Conservation (phyloP, 2,888 invertebrate species). For the Drosophila melanosoma region DNA sequence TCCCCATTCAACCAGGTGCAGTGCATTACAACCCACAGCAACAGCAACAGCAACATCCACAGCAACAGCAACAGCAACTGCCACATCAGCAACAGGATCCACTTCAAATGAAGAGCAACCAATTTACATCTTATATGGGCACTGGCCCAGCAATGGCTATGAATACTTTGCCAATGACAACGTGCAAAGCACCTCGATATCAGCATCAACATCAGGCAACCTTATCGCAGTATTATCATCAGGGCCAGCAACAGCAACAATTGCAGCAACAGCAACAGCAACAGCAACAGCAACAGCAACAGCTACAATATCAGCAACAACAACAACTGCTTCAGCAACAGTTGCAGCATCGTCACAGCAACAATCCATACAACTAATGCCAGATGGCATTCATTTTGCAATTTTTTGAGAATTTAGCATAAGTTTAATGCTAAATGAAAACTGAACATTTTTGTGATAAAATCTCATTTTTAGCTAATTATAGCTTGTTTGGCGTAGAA, state of each 20-base stretch:
- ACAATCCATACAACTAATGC: slow-evolving; percentile 29
- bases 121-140: background rate
- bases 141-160: background rate
- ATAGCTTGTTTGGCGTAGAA: slow-evolving; percentile 50
- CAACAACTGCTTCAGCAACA: slow-evolving; percentile 19
- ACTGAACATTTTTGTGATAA: background rate
- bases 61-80: background rate
- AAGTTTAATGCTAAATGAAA: background rate
- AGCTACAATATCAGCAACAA: slow-evolving; percentile 25
- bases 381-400: background rate
- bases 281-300: slow-evolving; percentile 9
- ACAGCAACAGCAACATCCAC: slow-evolving; percentile 3
- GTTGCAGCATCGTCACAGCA: slow-evolving; percentile 30
- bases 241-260: slow-evolving; percentile 33
- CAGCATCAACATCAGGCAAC: slow-evolving; percentile 41
- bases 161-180: slow-evolving; percentile 35
- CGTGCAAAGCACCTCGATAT: slow-evolving; percentile 26
- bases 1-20: slow-evolving; percentile 68
- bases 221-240: slow-evolving; percentile 41
- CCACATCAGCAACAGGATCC: background rate
- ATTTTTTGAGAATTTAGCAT: background rate
- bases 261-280: slow-evolving; percentile 34
- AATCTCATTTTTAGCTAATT: too few relatives aligned
- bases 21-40: slow-evolving; percentile 19
- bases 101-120: background rate